A percentile compares a stretch with the other conserved stretches of the same genome.
These are phyloP conservation scores for Helicoverpa zea DNA, from an alignment of 1,140 invertebrate species.

Conservation along the genomic window DNA sequence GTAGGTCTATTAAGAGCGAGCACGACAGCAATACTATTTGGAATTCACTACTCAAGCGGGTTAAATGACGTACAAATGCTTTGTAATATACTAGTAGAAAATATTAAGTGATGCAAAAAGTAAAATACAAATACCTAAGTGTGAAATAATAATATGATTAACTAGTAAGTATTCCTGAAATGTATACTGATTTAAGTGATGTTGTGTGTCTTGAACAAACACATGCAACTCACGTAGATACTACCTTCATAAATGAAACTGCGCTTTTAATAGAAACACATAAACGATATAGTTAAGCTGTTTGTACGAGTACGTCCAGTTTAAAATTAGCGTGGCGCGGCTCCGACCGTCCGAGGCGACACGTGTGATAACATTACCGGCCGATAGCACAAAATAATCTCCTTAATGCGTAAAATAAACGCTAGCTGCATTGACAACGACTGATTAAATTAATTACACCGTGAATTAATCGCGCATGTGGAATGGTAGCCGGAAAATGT, in stretches of 20 bases:
- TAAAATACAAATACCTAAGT: too few relatives aligned
- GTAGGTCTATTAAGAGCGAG: too few relatives aligned
- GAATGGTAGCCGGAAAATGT: conserved; percentile 6
- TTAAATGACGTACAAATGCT: too few relatives aligned
- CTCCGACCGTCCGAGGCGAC: conserved; percentile 31
- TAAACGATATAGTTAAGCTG: conserved; percentile 6
- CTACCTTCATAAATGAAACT: background rate
- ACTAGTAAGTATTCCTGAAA: too few relatives aligned
- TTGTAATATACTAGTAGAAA: too few relatives aligned
- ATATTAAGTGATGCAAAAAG: too few relatives aligned
- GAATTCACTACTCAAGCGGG: too few relatives aligned
- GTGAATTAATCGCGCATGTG: conserved; percentile 44
- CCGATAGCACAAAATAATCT: conserved; percentile 59
- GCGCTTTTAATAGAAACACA: background rate
- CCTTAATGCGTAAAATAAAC: conserved; percentile 56
- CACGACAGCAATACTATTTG: too few relatives aligned
- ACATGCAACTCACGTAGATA: background rate
- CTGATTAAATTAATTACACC: conserved; percentile 57
- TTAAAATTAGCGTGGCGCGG: conserved; percentile 22
- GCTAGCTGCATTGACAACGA: conserved; percentile 51
- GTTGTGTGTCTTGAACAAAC: background rate
- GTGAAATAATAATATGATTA: too few relatives aligned
- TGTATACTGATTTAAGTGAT: too few relatives aligned
- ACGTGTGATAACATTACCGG: conserved; percentile 58
- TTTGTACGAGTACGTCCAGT: conserved; percentile 37